A percentile compares a stretch with the other conserved stretches of the same genome.
Conservation (phyloP, 2,797 vertebrate species). For the Sylvia borin region DNA sequence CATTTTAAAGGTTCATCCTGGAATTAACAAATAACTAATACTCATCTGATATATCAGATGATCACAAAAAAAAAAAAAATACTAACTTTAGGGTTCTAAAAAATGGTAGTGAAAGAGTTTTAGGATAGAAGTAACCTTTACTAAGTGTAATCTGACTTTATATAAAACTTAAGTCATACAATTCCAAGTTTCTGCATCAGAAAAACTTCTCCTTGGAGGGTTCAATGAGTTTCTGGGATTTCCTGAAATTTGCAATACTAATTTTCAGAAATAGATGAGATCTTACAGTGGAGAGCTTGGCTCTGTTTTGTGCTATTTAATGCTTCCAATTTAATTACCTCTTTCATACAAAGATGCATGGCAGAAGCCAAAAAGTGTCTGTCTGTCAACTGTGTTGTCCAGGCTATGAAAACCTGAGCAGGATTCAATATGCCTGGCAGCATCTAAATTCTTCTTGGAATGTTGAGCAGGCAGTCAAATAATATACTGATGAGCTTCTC, state of each 20-base stretch:
- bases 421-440: background rate
- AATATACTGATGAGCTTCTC: background rate
- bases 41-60: background rate
- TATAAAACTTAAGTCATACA: background rate
- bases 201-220: background rate
- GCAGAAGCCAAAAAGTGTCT: background rate
- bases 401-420: background rate
- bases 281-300: background rate
- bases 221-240: background rate
- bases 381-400: background rate
- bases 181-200: background rate
- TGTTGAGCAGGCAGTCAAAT: background rate
- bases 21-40: constrained; percentile 3
- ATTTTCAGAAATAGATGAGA: background rate
- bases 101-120: background rate
- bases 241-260: background rate
- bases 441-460: background rate
- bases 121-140: background rate
- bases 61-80: background rate
- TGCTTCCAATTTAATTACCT: background rate
- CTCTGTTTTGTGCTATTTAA: background rate
- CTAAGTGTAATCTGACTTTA: background rate
- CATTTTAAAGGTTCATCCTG: constrained; percentile 1
- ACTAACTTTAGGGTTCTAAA: background rate
- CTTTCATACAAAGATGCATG: background rate